Conservation (phyloP, 2,888 invertebrate species). For the Drosophila rubida region DNA sequence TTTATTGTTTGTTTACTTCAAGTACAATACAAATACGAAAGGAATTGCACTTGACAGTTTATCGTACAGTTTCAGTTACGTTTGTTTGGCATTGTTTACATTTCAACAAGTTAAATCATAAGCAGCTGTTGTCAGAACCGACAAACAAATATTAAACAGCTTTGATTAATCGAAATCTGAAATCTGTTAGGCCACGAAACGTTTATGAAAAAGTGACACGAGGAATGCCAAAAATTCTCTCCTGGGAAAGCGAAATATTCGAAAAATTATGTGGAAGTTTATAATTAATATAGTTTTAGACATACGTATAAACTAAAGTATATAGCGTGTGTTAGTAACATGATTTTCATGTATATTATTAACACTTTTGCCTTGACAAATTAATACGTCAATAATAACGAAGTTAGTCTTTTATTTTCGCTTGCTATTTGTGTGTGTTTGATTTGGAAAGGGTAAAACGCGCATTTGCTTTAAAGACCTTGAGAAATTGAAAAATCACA, state of each 20-base stretch:
- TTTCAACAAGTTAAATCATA: background rate
- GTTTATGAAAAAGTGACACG: background rate
- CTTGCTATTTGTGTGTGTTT: background rate
- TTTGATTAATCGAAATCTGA: background rate
- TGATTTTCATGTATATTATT: slow-evolving; percentile 26
- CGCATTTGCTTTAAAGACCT: slow-evolving; percentile 59
- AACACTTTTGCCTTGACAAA: slow-evolving; percentile 45
- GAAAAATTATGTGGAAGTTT: background rate
- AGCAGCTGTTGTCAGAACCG: slow-evolving; percentile 19
- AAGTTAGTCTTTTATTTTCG: slow-evolving; percentile 18
- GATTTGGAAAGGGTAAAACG: slow-evolving; percentile 53
- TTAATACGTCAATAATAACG: slow-evolving; percentile 32
- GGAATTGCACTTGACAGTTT: slow-evolving; percentile 5
- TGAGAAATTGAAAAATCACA: slow-evolving; percentile 74
- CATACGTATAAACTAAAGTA: slow-evolving; percentile 6
- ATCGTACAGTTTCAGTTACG: slow-evolving; percentile 7
- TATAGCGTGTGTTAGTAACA: slow-evolving; percentile 21
- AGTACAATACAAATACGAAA: background rate
- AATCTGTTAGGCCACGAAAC: background rate
- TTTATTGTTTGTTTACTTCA: background rate
- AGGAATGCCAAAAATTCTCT: background rate
- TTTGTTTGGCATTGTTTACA: slow-evolving; percentile 16
- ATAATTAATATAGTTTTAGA: background rate
- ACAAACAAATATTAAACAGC: slow-evolving; percentile 9
- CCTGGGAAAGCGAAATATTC: background rate